Base-by-base conservation (phyloP, 2,113 vertebrate genomes). In the Anarhynchus alexandrinus region DNA sequence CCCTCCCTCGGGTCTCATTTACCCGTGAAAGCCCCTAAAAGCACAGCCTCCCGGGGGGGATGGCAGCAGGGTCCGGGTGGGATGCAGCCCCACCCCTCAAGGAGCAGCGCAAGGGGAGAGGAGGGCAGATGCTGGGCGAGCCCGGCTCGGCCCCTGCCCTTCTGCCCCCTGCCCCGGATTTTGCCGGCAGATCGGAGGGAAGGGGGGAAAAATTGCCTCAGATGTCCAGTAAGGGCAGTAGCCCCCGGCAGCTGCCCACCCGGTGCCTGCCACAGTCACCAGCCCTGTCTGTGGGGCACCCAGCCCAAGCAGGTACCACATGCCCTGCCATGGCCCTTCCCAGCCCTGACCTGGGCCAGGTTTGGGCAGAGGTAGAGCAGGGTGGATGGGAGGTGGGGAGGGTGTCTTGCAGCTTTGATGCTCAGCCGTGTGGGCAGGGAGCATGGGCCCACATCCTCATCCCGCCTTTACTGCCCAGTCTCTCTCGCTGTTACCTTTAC, bases 181-280 rank as follows among this genome's bases (percentile, higher is more conserved):
- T 77, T 57, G 52, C 70, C 34, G 72, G 55, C 42, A 55, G 62
- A 25, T 40, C 2, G 6, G 40, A 47, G 3, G 9, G 43, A 57
- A 59, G 25, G 6, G 5, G 16, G 18, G 6, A 26, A 27, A 78
- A 36, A 18, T 36, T 82, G 51, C 30, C 82, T 34, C 1, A 14
- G 6, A 11, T 30, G 45, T 54, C 52, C 7, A 40, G 25, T 19
- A 55, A 17, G 57, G 19, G n/a, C 12, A 14, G 45, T 59, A n/a
- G 61, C 16, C 21, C 15, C n/a, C 2, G 5, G 42, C 25, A 61
- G 65, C 21, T 0, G 0, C 40, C 34, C 0, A 0, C 36, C 21
- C 1, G 0, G 21, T 34, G 47, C 66, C 47, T 3, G 15, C 40
- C 85, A 65, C 38, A 23, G 82, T 73, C 1, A 2, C 42, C 71